A percentile compares a stretch with the other conserved stretches of the same genome.
phyloP scores from a whole-genome alignment of 2,113 vertebrate species.

The Sus scrofa region DNA sequence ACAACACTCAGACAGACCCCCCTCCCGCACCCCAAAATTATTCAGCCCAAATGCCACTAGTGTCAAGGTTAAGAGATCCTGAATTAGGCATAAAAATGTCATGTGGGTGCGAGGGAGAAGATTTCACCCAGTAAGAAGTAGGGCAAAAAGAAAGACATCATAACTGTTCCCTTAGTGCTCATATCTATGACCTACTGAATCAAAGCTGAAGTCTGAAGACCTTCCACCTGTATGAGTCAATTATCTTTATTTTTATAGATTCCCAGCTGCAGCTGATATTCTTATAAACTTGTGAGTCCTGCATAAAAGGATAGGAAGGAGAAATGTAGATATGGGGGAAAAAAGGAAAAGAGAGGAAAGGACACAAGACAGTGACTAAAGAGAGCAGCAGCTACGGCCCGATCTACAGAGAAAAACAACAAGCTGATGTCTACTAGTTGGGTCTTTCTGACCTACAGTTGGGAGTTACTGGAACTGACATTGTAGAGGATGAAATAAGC shows the following conservation, averaged over 20 bases:
- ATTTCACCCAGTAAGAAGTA: not conserved
- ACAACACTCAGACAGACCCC: not conserved
- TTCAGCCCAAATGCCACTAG: not conserved
- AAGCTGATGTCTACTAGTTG: not conserved
- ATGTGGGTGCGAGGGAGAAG: not conserved
- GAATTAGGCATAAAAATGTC: not conserved
- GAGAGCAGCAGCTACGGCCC: not conserved
- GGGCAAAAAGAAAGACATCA: not conserved
- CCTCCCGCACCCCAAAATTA: not conserved
- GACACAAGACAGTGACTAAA: not conserved
- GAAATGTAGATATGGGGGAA: not conserved
- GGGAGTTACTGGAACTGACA: not conserved
- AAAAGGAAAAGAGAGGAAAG: not conserved
- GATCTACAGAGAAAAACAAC: not conserved
- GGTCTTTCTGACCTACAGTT: not conserved
- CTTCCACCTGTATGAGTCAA: not conserved
- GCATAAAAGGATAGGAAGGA: not conserved
- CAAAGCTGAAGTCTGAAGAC: not conserved
- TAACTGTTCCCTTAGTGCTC: not conserved
- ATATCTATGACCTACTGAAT: not conserved
- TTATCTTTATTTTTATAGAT: constrained; percentile 10
- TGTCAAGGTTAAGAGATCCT: not conserved
- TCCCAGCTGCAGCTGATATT: not conserved
- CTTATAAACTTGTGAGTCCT: not conserved
- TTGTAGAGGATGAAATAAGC: not conserved